These are phyloP conservation scores for Gorsachius goisagi DNA, from an alignment of 2,113 vertebrate species.

Conservation along the genomic window DNA sequence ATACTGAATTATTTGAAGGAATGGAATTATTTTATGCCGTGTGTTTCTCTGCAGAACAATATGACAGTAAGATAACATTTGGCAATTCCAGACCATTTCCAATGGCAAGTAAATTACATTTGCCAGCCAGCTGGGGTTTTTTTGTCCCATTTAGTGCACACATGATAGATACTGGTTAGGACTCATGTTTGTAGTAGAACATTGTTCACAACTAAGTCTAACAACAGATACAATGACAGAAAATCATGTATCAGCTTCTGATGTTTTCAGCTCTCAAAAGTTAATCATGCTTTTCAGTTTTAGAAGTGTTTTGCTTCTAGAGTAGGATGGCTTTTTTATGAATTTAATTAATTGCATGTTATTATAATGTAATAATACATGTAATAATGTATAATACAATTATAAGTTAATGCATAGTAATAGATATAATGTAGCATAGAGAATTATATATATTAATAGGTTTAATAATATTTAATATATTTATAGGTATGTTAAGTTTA, in stretches of 20 bases:
- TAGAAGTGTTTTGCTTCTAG: neutral
- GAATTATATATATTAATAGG: neutral
- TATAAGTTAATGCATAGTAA: neutral
- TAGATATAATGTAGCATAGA: neutral
- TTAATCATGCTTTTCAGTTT: neutral
- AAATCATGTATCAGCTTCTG: neutral
- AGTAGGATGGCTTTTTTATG: neutral
- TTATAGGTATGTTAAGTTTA: neutral
- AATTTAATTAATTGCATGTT: neutral
- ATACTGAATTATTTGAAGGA: neutral
- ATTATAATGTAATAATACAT: neutral
- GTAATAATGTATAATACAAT: neutral
- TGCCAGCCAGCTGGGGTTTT: neutral
- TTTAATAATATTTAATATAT: neutral
- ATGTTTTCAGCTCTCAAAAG: neutral
- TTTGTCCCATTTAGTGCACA: neutral
- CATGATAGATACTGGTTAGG: neutral
- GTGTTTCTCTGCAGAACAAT: conserved; percentile 8
- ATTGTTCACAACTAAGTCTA: neutral
- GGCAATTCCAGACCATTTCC: conserved; percentile 30
- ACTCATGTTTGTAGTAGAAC: neutral
- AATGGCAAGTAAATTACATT: neutral
- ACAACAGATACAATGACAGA: neutral
- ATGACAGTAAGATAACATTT: conserved; percentile 8
- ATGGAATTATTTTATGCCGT: neutral